These are phyloP conservation scores for Laticauda laticaudata DNA, from an alignment of 2,113 vertebrate genomes.

Conservation along the genomic window DNA sequence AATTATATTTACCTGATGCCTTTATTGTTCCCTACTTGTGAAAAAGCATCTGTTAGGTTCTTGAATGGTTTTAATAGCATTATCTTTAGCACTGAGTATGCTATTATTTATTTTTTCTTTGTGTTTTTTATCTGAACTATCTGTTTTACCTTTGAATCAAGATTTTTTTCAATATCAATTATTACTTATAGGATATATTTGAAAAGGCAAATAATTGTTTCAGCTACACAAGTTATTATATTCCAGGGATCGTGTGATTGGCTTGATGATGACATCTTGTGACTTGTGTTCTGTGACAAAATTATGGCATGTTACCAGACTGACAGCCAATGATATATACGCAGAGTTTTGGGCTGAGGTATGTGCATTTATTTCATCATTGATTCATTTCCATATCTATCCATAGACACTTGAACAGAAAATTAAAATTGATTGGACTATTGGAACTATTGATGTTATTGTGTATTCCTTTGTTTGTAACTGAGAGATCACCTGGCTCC, in stretches of 20 bases:
- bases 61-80: not conserved
- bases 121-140: not conserved
- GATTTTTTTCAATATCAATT: not conserved
- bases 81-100: too few species aligned
- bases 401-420: not conserved
- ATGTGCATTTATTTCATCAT: conserved; percentile 42
- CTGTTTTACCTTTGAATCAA: not conserved
- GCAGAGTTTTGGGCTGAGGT: conserved; percentile 99
- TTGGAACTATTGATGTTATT: not conserved
- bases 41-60: not conserved
- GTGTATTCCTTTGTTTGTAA: not conserved
- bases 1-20: not conserved
- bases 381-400: not conserved
- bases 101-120: not conserved
- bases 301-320: conserved; percentile 89
- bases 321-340: conserved; percentile 95
- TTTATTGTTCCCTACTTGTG: not conserved
- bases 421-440: not conserved
- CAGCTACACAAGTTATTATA: conserved; percentile 38
- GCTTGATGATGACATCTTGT: conserved; percentile 98
- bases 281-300: conserved; percentile 98
- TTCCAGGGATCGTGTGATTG: conserved; percentile 93
- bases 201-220: conserved; percentile 12
- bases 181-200: not conserved
- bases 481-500: not conserved